Evolutionary conservation across 2,113 vertebrate genomes (phyloP), one percentile per base, ranked within the genome.

Genomic region (Rattus rattus): DNA sequence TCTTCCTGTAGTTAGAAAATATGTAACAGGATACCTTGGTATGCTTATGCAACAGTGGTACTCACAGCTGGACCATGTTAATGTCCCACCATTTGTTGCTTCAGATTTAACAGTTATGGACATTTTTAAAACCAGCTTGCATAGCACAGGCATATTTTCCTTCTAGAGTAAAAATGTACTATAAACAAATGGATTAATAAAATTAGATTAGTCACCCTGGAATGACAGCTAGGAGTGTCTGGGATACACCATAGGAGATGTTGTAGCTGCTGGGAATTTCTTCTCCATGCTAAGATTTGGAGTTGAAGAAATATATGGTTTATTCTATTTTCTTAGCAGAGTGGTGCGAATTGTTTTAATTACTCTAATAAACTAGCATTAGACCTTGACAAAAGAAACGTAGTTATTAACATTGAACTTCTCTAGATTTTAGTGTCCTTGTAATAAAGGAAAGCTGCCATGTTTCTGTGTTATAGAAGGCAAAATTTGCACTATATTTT

Each of bases 31-130:
- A 91, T 96, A 95, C 39, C 91, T 88, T 43, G 93, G 86, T 16
- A 92, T 2, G 47, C 94, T 65, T 92, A 81, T 26, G 7, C 24
- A 91, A 88, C 52, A 63, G 94, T 83, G 47, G 80, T 90, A 76
- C 28, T 93, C 97, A n/a, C 63, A 94, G 65, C 81, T 97, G 69
- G 39, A 77, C 88, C 94, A 43, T 80, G 65, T 88, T 97, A 97
- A 96, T 59, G 54, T 73, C 95, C 59, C 39, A 94, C 91, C 88
- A 67, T 85, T 97, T 79, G 2, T 88, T 96, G 54, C 14, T 94
- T 86, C 87, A 88, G 69, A 94, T 96, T 98, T 96, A 92, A n/a
- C 83, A 92, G 61, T 92, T 94, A 73, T 70, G n/a, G 56, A 69
- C 39, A 83, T 97, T 98, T 96, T 97, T 43, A 90, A 97, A 97